Evolutionary conservation across 2,797 vertebrate species (phyloP).

Genomic region (Rhincodon typus): DNA sequence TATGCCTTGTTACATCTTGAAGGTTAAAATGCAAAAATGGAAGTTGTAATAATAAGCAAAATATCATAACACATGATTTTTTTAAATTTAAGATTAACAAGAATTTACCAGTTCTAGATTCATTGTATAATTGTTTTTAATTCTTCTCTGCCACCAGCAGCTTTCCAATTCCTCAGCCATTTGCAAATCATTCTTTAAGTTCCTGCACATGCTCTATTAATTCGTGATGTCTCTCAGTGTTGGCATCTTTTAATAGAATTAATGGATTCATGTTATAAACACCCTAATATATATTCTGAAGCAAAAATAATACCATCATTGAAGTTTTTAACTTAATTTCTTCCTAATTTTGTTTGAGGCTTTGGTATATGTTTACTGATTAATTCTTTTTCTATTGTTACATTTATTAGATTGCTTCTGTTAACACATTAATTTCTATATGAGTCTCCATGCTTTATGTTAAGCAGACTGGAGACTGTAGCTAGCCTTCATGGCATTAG

Average conservation of each 20-base stretch:
- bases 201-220: neutral
- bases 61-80: neutral
- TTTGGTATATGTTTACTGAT: neutral
- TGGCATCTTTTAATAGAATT: neutral
- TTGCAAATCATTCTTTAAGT: neutral
- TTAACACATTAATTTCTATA: neutral
- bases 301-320: neutral
- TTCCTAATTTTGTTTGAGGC: neutral
- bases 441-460: neutral
- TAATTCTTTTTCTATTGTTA: neutral
- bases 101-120: neutral
- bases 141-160: neutral
- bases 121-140: neutral
- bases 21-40: neutral
- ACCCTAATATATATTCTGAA: neutral
- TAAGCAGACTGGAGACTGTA: slow-evolving; percentile 2
- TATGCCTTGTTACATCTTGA: neutral
- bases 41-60: neutral
- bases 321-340: neutral
- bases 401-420: neutral
- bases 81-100: neutral
- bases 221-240: neutral
- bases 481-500: slow-evolving; percentile 43
- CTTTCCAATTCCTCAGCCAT: neutral
- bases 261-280: neutral